These are phyloP conservation scores for Vicugna pacos DNA, from an alignment of 2,113 vertebrate species.

Conservation along the genomic window DNA sequence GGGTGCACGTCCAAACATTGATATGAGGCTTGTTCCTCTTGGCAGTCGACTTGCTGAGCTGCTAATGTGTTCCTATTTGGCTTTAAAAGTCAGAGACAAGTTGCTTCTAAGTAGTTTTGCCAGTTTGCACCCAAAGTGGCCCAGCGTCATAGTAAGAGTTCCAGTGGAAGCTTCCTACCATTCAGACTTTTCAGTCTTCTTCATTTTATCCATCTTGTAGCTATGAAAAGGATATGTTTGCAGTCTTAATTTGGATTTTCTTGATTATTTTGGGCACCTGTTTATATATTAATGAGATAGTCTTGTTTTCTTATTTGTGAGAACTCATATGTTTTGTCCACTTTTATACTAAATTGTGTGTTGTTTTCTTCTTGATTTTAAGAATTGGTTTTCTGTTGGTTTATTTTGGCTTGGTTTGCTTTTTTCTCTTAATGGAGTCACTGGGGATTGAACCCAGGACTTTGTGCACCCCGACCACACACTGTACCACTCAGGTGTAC, in stretches of 20 bases:
- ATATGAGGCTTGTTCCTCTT: background rate
- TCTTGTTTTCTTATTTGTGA: background rate
- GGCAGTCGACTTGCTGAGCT: background rate
- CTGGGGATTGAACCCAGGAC: too few relatives aligned
- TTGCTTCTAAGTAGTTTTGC: background rate
- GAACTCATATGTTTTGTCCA: background rate
- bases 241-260: background rate
- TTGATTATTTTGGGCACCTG: background rate
- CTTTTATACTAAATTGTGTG: background rate
- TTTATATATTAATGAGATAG: background rate
- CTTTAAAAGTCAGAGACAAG: background rate
- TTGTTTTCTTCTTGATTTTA: too few relatives aligned
- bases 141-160: background rate
- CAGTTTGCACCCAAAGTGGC: background rate
- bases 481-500: too few relatives aligned
- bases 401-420: background rate
- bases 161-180: rapidly evolving
- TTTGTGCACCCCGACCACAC: too few relatives aligned
- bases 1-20: background rate
- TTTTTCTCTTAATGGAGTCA: too few relatives aligned
- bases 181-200: background rate
- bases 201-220: background rate
- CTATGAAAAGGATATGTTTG: background rate
- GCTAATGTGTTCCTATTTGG: background rate
- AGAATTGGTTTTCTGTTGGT: background rate